A percentile compares a stretch with the other conserved stretches of the same genome.
These are phyloP conservation scores for Himalopsyche anomala DNA, from an alignment of 2,888 invertebrate genomes.

Conservation along the genomic window DNA sequence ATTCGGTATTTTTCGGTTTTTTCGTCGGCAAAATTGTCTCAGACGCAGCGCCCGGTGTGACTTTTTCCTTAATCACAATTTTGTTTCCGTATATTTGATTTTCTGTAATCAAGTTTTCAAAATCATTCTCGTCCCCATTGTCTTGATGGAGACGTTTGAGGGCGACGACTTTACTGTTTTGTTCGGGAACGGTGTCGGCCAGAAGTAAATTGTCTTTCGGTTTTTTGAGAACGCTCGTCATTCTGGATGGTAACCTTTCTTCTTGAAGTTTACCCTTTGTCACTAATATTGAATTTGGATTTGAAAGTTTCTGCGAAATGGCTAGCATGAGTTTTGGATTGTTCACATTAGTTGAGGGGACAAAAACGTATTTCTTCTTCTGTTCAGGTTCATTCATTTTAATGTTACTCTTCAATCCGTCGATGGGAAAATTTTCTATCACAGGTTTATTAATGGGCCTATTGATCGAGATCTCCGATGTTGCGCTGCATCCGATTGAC, in stretches of 20 bases:
- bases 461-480: neutral
- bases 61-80: slow-evolving; percentile 78
- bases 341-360: slow-evolving; percentile 71
- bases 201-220: slow-evolving; percentile 71
- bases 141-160: slow-evolving; percentile 75
- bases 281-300: slow-evolving; percentile 70
- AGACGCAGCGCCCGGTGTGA: slow-evolving; percentile 71
- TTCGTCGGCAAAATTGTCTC: slow-evolving; percentile 71
- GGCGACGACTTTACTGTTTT: slow-evolving; percentile 72
- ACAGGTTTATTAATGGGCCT: neutral
- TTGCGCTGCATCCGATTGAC: neutral
- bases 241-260: slow-evolving; percentile 10
- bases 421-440: slow-evolving; percentile 31
- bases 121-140: slow-evolving; percentile 76
- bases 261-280: slow-evolving; percentile 61
- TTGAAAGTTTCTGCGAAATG: slow-evolving; percentile 70
- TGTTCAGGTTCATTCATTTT: slow-evolving; percentile 7
- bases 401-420: slow-evolving; percentile 37
- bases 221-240: slow-evolving; percentile 71
- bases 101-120: slow-evolving; percentile 77
- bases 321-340: slow-evolving; percentile 73
- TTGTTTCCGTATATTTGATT: slow-evolving; percentile 78
- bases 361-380: slow-evolving; percentile 71
- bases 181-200: slow-evolving; percentile 50
- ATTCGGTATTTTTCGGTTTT: slow-evolving; percentile 66